Evolutionary conservation across 2,888 invertebrate species (phyloP), one percentile per base, ranked within the genome.

Genomic region (Ennomos fuscantarius): DNA sequence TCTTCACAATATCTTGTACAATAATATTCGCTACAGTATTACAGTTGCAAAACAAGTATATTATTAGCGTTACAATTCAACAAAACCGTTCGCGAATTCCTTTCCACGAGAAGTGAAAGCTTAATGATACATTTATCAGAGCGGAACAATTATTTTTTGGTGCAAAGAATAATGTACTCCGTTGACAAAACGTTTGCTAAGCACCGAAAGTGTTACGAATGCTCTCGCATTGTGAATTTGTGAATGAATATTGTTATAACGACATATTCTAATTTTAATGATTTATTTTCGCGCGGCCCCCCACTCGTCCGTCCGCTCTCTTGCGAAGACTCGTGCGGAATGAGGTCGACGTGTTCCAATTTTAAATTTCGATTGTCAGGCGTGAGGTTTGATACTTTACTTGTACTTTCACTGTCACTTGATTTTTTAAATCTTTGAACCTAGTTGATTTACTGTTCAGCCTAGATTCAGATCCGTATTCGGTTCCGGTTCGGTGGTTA

Each of bases 311-410:
- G 79, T 75, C 80, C 76, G 82, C 77, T 79, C 84, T 79, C 81
- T 81, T 73, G 79, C 80, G 73, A 82, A 81, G 84, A 72, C 79
- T 71, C 79, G 73, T 68, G 60, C 47, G 83, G 84, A 91, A 90
- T 90, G 90, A 82, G 90, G 90, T 84, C 89, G 82, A 57, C 65
- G 68, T 75, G 86, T 85, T 87, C 88, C 89, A 88, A 85, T 90
- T 90, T 88, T 87, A 86, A 86, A 87, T 85, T 86, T 83, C 82
- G 79, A 86, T 84, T 86, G 82, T 82, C 78, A 76, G 53, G 44
- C 74, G 68, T 68, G 67, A 69, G 69, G 70, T 69, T 72, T 72
- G 55, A 73, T 74, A 76, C 69, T 72, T 73, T 24, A 24, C 24
- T 24, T 24, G 3, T 74, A 86, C 88, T 88, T 90, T 89, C 88